phyloP scores from a whole-genome alignment of 2,888 invertebrate genomes.

The Encarsia formosa region DNA sequence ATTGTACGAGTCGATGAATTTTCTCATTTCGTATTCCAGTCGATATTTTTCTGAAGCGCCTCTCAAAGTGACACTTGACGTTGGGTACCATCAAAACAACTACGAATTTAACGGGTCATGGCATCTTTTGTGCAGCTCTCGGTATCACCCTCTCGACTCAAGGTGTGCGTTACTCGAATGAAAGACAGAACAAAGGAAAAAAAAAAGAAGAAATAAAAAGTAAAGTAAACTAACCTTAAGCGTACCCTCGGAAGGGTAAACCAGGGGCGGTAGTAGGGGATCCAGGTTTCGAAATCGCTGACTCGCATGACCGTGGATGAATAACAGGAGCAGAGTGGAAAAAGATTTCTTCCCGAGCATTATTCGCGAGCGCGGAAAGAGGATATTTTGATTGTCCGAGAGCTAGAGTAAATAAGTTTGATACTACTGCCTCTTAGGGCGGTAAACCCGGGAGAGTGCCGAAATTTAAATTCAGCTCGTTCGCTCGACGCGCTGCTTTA shows the following conservation, averaged over 20 bases:
- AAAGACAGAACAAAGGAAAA: too few species aligned
- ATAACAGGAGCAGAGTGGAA: not conserved
- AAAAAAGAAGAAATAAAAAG: not conserved
- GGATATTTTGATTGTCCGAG: too few species aligned
- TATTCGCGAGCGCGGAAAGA: not conserved
- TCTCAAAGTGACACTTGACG: too few species aligned
- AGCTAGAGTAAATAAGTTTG: slow-evolving; percentile 22
- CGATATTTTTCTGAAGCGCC: too few species aligned
- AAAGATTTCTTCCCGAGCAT: not conserved
- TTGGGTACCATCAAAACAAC: too few species aligned
- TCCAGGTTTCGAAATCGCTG: not conserved
- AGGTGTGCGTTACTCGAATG: too few species aligned
- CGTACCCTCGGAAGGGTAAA: slow-evolving; percentile 57
- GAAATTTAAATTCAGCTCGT: slow-evolving; percentile 23
- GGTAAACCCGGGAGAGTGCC: not conserved
- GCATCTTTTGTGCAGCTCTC: too few species aligned
- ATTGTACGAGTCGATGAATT: too few species aligned
- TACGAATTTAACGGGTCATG: too few species aligned
- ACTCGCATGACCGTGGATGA: not conserved
- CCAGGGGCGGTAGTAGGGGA: slow-evolving; percentile 49
- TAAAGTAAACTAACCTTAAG: slow-evolving; percentile 52
- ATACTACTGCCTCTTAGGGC: slow-evolving; percentile 10
- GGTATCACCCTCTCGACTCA: too few species aligned
- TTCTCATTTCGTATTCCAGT: too few species aligned
- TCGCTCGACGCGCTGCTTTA: not conserved